Percentiles rank a stretch among this genome's conserved stretches.
Evolutionary conservation across 2,888 invertebrate genomes (phyloP).

Genomic region (Corbicula japonica): DNA sequence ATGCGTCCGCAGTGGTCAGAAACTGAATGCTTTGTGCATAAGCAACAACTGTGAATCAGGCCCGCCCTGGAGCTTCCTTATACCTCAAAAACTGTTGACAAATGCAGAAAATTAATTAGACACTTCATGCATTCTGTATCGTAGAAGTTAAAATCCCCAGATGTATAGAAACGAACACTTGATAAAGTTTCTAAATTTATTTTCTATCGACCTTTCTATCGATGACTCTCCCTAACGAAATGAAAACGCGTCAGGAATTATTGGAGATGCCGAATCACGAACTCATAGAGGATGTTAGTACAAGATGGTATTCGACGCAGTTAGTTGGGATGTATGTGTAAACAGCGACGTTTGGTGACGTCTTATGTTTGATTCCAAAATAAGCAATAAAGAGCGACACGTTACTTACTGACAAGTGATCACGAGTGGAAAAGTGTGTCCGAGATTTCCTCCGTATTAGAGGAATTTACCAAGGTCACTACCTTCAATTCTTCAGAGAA

Average conservation of each 20-base stretch:
- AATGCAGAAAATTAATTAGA: conserved; percentile 37
- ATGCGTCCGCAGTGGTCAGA: conserved; percentile 30
- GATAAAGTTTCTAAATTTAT: too few species aligned
- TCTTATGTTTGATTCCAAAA: conserved; percentile 25
- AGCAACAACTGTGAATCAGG: conserved; percentile 43
- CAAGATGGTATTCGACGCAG: conserved; percentile 42
- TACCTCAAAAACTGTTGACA: conserved; percentile 8
- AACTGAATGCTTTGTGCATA: conserved; percentile 33
- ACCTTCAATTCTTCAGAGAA: conserved; percentile 33
- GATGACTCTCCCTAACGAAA: conserved; percentile 30
- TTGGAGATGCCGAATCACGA: conserved; percentile 30
- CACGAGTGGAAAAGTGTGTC: conserved; percentile 22
- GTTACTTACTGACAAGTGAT: conserved; percentile 14
- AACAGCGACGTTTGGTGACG: conserved; percentile 19
- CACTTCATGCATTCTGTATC: conserved; percentile 59
- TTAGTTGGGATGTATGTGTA: too few species aligned
- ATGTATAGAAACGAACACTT: too few species aligned
- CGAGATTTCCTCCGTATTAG: conserved; percentile 29
- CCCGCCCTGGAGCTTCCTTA: conserved; percentile 33
- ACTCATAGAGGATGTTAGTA: too few species aligned
- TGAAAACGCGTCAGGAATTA: conserved; percentile 21
- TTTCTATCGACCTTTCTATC: too few species aligned
- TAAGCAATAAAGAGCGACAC: conserved; percentile 31
- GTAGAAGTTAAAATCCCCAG: too few species aligned
- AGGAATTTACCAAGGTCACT: conserved; percentile 18